Evolutionary conservation across 1,140 invertebrate genomes (phyloP), one percentile per base, ranked within the genome.

Genomic region (Laupala kohalensis): DNA sequence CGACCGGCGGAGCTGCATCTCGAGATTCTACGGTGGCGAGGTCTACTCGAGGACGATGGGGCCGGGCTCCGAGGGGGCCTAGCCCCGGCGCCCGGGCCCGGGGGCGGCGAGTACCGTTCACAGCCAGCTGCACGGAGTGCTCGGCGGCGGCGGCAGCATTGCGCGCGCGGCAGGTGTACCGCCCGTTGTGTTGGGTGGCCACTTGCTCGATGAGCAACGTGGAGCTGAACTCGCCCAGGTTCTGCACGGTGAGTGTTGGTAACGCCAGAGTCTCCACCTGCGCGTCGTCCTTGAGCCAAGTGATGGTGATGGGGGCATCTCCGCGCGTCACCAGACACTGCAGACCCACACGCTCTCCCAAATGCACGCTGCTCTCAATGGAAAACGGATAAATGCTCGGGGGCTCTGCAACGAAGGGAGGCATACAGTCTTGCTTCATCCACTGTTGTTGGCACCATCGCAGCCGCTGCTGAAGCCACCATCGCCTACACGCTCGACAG

Each of bases 371-470:
- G 67, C 28, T 29, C 28, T 29, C 86, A 84, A 91, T 90, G 69
- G 84, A 81, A 79, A 92, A 91, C 69, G 88, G 89, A 81, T 87
- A 85, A 74, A 92, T 88, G 82, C 88, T 86, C 26, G 90, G 90
- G 71, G 88, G 80, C 77, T 89, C 88, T 89, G 81, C 26, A 78
- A 76, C 25, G 64, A 28, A 71, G 29, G 71, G 23, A 71, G 15
- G 37, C 37, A 53, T n/a, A 53, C 37, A 19, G 37, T 19, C 37
- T 19, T 19, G 37, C 37, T 53, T 53, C 37, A 53, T 9, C 37
- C 37, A 9, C 37, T 19, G 37, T 4, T 4, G 37, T 9, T 53
- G 1, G 37, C 37, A 19, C 37, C 37, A 19, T 13, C 37, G 37
- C 37, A 9, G 19, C 37, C 4, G 37, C 37, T 53, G 9, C 1